Evolutionary conservation across 2,888 invertebrate genomes (phyloP).

Genomic region (Temnothorax rugatulus): DNA sequence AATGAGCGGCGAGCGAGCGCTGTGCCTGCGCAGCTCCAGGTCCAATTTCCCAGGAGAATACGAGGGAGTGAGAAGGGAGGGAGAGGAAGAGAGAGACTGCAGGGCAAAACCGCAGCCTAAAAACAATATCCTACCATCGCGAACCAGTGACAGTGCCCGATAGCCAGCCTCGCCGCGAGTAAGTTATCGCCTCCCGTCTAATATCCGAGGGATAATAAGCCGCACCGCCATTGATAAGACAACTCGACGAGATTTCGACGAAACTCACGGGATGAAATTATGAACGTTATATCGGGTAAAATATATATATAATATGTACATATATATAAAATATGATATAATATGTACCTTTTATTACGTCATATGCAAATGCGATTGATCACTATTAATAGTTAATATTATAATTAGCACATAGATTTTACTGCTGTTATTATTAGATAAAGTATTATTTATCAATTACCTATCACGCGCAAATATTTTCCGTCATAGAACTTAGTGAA

Average conservation of each 20-base stretch:
- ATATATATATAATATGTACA: background rate
- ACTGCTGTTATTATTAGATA: conserved; percentile 9
- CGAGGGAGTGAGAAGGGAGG: conserved; percentile 40
- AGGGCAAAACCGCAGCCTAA: conserved; percentile 83
- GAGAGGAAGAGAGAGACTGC: conserved; percentile 10
- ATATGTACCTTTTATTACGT: background rate
- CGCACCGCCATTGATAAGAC: conserved; percentile 64
- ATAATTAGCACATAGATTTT: background rate
- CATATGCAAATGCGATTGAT: background rate
- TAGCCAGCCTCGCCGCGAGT: conserved; percentile 75
- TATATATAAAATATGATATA: background rate
- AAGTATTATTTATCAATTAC: background rate
- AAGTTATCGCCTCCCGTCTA: conserved; percentile 75
- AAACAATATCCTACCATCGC: conserved; percentile 82
- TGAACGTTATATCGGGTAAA: no score
- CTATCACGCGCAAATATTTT: background rate
- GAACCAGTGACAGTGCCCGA: conserved; percentile 79
- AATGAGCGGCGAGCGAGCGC: conserved; percentile 82
- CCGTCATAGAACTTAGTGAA: background rate
- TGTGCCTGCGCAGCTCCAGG: conserved; percentile 79
- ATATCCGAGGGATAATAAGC: conserved; percentile 74
- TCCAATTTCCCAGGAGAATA: conserved; percentile 83
- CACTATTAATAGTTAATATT: background rate
- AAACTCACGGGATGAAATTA: conserved; percentile 24
- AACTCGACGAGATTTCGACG: conserved; percentile 62